Conservation (phyloP, 2,888 invertebrate species). For the Chromoteleia sp. region DNA sequence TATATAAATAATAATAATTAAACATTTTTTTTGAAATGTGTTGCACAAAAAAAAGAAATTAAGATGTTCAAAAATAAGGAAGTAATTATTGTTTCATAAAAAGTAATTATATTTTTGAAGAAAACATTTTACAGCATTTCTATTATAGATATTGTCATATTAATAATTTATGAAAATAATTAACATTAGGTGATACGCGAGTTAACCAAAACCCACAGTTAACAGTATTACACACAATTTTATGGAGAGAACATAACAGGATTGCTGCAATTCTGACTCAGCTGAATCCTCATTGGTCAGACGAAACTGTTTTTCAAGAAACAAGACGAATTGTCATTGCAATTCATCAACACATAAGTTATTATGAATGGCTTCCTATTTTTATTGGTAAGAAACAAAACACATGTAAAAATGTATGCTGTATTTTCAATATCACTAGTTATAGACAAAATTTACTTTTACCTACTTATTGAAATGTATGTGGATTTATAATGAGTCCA, state of each 20-base stretch:
- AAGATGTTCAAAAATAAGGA: too few relatives aligned
- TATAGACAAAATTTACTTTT: too few relatives aligned
- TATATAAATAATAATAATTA: too few relatives aligned
- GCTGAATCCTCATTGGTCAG: slow-evolving; percentile 91
- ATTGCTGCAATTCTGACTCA: slow-evolving; percentile 87
- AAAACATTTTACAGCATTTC: too few relatives aligned
- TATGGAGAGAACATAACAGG: slow-evolving; percentile 93
- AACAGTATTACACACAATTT: slow-evolving; percentile 90
- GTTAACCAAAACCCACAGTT: slow-evolving; percentile 92
- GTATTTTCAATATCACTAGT: too few relatives aligned
- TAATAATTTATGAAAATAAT: slow-evolving; percentile 6
- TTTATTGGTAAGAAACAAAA: slow-evolving; percentile 87
- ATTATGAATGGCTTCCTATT: slow-evolving; percentile 92
- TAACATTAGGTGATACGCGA: slow-evolving; percentile 88
- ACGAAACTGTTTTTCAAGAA: slow-evolving; percentile 91
- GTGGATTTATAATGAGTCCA: too few relatives aligned
- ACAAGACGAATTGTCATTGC: slow-evolving; percentile 90
- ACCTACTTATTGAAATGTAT: too few relatives aligned
- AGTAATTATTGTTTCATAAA: too few relatives aligned
- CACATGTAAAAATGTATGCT: neutral
- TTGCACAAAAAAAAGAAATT: too few relatives aligned
- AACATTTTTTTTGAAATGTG: too few relatives aligned
- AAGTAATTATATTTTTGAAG: too few relatives aligned
- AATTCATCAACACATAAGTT: slow-evolving; percentile 91
- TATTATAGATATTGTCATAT: too few relatives aligned